Percentiles rank a stretch among this genome's conserved stretches.
Conservation (phyloP, 2,113 vertebrate species). For the Vicugna pacos region DNA sequence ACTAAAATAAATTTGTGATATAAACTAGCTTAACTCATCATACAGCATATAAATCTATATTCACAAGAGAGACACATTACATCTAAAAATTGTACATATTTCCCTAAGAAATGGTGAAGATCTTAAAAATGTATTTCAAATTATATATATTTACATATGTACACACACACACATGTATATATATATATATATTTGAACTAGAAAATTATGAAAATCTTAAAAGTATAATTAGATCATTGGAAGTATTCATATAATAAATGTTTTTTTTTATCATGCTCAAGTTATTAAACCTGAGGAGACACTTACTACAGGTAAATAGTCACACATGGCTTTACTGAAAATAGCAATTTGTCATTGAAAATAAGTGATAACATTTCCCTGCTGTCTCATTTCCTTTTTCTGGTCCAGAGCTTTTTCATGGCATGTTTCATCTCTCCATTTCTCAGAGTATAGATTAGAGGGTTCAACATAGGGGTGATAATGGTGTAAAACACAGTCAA, state of each 20-base stretch:
- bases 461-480: slow-evolving; percentile 74
- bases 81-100: background rate
- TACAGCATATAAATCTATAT: background rate
- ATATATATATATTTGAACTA: background rate
- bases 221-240: background rate
- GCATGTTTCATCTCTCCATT: slow-evolving; percentile 73
- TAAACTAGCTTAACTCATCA: background rate
- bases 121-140: background rate
- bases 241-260: background rate
- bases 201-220: background rate
- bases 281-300: background rate
- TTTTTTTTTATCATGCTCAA: background rate
- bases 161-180: too few relatives aligned
- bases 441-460: background rate
- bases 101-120: background rate
- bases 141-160: background rate
- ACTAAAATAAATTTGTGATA: background rate
- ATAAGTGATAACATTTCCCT: background rate
- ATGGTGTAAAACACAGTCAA: slow-evolving; percentile 67
- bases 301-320: background rate
- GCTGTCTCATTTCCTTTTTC: background rate
- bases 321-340: background rate
- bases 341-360: background rate
- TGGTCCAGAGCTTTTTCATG: slow-evolving; percentile 64
- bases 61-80: background rate